These are phyloP conservation scores for Hypanus sabinus DNA, from an alignment of 2,113 vertebrate genomes.

Conservation along the genomic window DNA sequence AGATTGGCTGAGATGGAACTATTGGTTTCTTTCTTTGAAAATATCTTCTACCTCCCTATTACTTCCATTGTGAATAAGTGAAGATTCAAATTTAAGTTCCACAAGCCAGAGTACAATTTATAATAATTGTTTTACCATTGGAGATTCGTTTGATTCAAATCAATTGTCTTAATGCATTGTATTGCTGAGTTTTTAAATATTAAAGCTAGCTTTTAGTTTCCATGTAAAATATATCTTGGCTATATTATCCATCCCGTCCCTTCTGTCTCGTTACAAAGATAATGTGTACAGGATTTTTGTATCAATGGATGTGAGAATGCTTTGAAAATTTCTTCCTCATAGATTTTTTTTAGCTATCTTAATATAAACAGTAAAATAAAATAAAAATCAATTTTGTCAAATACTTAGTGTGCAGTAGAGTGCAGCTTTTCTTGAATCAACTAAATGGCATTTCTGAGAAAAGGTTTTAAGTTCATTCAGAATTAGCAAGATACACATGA, in stretches of 20 bases:
- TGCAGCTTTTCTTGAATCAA: not conserved
- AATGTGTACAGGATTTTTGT: not conserved
- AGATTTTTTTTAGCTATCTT: not conserved
- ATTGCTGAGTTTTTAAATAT: not conserved
- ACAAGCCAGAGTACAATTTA: not conserved
- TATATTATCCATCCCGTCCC: not conserved
- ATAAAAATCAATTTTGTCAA: not conserved
- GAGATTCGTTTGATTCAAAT: not conserved
- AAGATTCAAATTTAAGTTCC: too few species aligned
- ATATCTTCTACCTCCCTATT: not conserved
- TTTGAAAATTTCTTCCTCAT: not conserved
- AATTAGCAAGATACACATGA: not conserved
- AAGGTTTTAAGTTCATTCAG: not conserved
- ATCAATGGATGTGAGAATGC: not conserved
- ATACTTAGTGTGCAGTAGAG: not conserved
- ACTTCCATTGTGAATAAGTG: too few species aligned
- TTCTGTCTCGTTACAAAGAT: not conserved
- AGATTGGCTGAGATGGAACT: not conserved
- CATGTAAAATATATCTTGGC: not conserved
- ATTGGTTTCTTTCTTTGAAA: not conserved
- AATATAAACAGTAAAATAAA: not conserved
- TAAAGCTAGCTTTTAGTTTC: not conserved
- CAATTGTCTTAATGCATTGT: not conserved
- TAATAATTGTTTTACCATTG: not conserved
- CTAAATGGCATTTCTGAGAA: not conserved